Conservation (phyloP, 2,888 invertebrate species). For the Acanthosoma haemorrhoidale region DNA sequence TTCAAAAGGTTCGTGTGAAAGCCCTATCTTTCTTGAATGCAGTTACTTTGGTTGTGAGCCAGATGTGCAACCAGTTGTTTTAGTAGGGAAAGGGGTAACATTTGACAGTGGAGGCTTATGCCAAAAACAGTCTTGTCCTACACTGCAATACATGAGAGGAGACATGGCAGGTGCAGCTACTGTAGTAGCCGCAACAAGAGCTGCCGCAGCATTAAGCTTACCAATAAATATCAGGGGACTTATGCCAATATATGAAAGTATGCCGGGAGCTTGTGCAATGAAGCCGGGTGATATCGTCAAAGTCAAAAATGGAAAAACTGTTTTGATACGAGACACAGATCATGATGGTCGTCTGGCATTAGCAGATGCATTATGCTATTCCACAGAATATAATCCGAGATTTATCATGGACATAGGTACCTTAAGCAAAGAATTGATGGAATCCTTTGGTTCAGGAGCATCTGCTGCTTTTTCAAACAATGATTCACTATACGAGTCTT, state of each 20-base stretch:
- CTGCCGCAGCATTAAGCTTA: conserved; percentile 36
- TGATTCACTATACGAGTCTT: conserved; percentile 59
- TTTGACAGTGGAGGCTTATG: conserved; percentile 71
- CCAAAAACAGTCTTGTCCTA: conserved; percentile 56
- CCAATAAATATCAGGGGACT: conserved; percentile 52
- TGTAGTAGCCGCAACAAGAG: conserved; percentile 37
- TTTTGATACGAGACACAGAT: conserved; percentile 69
- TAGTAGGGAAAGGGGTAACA: conserved; percentile 65
- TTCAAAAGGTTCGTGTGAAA: conserved; percentile 69
- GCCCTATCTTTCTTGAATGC: conserved; percentile 73
- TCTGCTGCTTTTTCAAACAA: conserved; percentile 71
- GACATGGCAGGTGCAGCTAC: conserved; percentile 72
- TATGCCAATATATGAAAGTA: conserved; percentile 73
- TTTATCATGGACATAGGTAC: conserved; percentile 74
- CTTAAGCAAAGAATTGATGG: conserved; percentile 57
- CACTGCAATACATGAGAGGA: conserved; percentile 66
- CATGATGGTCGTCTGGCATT: conserved; percentile 72
- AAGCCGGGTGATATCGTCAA: conserved; percentile 73
- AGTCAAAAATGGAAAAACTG: conserved; percentile 68
- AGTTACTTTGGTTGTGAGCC: conserved; percentile 59
- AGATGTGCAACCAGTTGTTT: conserved; percentile 59
- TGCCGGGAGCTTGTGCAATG: conserved; percentile 69
- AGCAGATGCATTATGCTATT: conserved; percentile 75
- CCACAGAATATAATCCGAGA: conserved; percentile 65
- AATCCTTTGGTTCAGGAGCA: conserved; percentile 61